phyloP scores from a whole-genome alignment of 2,888 invertebrate genomes.

The Trachelus tabidus region DNA sequence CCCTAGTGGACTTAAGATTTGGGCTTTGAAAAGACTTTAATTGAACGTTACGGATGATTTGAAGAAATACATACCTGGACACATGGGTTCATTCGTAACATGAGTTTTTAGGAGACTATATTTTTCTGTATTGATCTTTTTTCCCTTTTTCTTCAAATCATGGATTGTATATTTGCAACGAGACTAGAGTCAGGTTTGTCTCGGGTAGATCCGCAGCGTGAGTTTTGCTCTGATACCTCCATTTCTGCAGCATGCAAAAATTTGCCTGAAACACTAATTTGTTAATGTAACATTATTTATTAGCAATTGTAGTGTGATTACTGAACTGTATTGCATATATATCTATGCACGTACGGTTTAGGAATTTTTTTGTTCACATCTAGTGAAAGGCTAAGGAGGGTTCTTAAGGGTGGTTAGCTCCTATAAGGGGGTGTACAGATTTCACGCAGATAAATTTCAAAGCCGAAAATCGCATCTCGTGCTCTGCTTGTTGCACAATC shows the following conservation, averaged over 20 bases:
- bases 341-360: background rate
- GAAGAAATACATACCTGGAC: too few relatives aligned
- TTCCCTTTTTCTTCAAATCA: background rate
- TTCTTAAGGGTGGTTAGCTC: background rate
- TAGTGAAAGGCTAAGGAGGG: background rate
- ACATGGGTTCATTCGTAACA: too few relatives aligned
- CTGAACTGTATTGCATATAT: background rate
- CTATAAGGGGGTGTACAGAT: constrained; percentile 37
- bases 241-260: constrained; percentile 35
- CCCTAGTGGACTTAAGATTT: constrained; percentile 2
- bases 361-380: constrained; percentile 9
- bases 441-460: constrained; percentile 64
- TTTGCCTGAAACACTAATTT: constrained; percentile 44
- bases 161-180: constrained; percentile 37
- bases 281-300: constrained; percentile 56
- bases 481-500: constrained; percentile 51
- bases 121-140: background rate
- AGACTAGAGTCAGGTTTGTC: constrained; percentile 59
- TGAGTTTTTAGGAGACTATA: background rate
- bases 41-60: background rate
- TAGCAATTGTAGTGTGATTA: constrained; percentile 17
- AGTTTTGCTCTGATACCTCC: constrained; percentile 36
- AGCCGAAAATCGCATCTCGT: constrained; percentile 60
- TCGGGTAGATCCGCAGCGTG: constrained; percentile 60
- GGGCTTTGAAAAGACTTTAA: background rate